Conservation (phyloP, 2,888 invertebrate genomes). For the Syrista parreyssii region DNA sequence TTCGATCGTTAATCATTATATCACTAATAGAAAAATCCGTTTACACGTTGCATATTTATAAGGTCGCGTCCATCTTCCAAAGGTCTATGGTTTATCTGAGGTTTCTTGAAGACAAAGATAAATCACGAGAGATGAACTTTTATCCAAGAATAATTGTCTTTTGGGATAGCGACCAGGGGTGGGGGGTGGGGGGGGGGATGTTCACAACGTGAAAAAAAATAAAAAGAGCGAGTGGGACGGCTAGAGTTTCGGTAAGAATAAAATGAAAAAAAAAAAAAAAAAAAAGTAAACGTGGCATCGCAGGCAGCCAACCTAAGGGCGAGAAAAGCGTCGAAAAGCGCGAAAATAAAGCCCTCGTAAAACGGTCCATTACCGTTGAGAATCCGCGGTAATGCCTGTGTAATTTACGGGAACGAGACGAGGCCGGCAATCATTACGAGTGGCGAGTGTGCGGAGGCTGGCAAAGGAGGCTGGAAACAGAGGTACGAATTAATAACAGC, state of each 20-base stretch:
- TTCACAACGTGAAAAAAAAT: background rate
- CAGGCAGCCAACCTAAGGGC: background rate
- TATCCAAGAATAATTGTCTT: background rate
- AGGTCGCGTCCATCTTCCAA: background rate
- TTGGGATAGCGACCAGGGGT: fast-evolving
- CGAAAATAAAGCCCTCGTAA: conserved; percentile 5
- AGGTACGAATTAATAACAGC: conserved; percentile 9
- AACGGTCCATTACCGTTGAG: background rate
- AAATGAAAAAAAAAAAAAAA: background rate
- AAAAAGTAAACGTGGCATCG: background rate
- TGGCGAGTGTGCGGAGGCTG: conserved; percentile 6
- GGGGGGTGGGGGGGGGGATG: background rate
- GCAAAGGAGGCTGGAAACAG: conserved; percentile 3
- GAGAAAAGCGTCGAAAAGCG: conserved; percentile 3
- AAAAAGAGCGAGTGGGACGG: background rate
- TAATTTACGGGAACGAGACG: conserved; percentile 20
- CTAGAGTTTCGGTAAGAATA: background rate
- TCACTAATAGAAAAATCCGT: background rate
- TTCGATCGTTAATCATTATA: background rate
- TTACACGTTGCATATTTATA: background rate
- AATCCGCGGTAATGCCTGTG: conserved; percentile 12
- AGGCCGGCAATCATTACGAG: conserved; percentile 27
- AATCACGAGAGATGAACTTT: background rate
- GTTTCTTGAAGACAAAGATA: too few relatives aligned
- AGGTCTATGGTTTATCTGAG: too few relatives aligned